Percentiles rank a stretch among this genome's conserved stretches.
Conservation (phyloP, 2,797 vertebrate genomes). For the Sorex maritimensis region DNA sequence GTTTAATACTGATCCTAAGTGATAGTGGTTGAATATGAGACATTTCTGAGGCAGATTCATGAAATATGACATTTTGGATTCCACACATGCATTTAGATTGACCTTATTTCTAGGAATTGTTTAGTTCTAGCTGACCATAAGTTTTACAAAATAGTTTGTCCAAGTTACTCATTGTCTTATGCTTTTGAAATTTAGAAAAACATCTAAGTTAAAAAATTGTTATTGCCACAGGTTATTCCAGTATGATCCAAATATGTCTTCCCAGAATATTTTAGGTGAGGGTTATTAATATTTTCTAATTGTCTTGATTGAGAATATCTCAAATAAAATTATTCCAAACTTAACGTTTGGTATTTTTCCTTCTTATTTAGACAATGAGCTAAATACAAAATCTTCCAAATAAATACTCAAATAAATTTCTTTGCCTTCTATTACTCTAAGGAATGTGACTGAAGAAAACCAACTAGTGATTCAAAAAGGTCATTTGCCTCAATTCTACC, state of each 20-base stretch:
- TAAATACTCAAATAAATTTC: background rate
- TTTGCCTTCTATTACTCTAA: background rate
- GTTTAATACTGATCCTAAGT: background rate
- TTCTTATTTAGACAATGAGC: background rate
- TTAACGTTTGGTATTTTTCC: background rate
- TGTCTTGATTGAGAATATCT: background rate
- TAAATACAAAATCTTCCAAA: slow-evolving; percentile 10
- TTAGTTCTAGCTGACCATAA: slow-evolving; percentile 27
- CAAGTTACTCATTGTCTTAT: background rate
- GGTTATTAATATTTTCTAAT: background rate
- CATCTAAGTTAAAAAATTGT: no score
- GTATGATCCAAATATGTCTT: background rate
- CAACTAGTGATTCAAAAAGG: no score
- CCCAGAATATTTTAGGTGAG: background rate
- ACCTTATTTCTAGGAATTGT: background rate
- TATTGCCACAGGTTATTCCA: background rate
- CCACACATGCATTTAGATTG: no score
- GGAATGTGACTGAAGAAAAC: no score
- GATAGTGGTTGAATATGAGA: background rate
- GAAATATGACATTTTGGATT: background rate
- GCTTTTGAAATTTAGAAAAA: background rate
- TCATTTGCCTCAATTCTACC: no score
- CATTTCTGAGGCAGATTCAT: background rate
- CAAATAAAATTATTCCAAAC: background rate
- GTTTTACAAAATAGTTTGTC: background rate